Conservation (phyloP, 2,797 vertebrate genomes). For the Pipistrellus nathusii region DNA sequence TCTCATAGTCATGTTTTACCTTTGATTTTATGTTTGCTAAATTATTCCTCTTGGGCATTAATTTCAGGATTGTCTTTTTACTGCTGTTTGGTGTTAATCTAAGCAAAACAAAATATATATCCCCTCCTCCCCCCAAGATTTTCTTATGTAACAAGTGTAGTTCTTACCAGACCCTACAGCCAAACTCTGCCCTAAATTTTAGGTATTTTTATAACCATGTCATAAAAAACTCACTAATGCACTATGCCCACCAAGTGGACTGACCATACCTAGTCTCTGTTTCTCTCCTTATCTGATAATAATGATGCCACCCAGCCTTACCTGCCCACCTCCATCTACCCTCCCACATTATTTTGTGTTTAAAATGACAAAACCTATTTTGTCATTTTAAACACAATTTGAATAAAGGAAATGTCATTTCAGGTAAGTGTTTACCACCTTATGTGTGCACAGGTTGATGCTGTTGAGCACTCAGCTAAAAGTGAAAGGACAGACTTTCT, state of each 20-base stretch:
- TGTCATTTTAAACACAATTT: background rate
- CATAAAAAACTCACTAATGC: background rate
- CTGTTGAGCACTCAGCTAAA: background rate
- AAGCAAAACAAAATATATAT: background rate
- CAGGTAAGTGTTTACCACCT: background rate
- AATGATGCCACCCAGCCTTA: background rate
- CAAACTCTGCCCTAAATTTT: background rate
- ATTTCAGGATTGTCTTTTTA: background rate
- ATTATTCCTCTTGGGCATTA: background rate
- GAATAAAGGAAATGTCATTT: background rate
- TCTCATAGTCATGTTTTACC: background rate
- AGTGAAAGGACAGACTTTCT: background rate
- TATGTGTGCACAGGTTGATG: background rate
- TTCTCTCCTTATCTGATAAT: background rate
- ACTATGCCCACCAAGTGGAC: background rate
- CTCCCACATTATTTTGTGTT: background rate
- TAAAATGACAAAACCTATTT: background rate
- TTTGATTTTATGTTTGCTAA: background rate
- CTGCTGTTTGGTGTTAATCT: background rate
- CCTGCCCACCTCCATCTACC: background rate
- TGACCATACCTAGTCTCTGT: background rate
- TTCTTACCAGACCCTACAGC: background rate
- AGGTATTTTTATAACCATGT: background rate
- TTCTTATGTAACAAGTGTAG: background rate
- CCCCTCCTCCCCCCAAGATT: background rate